A percentile compares a stretch with the other conserved stretches of the same genome.
Conservation (phyloP, 2,888 invertebrate genomes). For the Synergus umbraculus region DNA sequence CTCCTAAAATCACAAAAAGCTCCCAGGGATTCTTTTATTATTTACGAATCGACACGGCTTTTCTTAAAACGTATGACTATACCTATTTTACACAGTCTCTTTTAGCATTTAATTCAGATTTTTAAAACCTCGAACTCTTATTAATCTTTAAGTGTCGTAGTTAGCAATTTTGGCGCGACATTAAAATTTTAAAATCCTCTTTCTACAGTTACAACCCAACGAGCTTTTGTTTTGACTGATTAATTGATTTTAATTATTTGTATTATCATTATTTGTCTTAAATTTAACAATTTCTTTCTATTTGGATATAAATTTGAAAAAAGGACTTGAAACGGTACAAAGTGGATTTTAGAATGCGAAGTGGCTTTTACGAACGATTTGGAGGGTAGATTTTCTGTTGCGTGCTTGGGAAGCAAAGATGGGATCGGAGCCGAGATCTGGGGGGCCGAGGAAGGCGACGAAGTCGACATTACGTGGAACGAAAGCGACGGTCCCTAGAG, state of each 20-base stretch:
- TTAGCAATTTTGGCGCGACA: neutral
- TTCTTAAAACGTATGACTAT: neutral
- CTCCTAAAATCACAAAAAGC: conserved; percentile 34
- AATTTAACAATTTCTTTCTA: neutral
- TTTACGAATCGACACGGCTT: neutral
- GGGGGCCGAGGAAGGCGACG: conserved; percentile 43
- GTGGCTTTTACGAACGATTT: conserved; percentile 25
- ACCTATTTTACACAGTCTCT: neutral
- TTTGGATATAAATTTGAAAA: neutral
- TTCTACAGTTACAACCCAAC: neutral
- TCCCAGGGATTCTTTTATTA: neutral
- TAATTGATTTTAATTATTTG: neutral
- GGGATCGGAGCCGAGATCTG: conserved; percentile 12
- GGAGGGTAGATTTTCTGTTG: conserved; percentile 36
- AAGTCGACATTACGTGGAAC: conserved; percentile 52
- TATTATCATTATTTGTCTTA: neutral
- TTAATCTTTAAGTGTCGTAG: too few species aligned
- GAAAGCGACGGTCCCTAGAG: conserved; percentile 55
- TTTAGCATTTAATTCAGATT: conserved; percentile 43
- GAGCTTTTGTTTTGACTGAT: neutral
- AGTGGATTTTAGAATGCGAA: conserved; percentile 20
- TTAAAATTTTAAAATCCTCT: neutral
- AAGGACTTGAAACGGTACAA: conserved; percentile 19
- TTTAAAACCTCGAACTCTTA: neutral
- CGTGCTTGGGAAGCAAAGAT: conserved; percentile 34